These are phyloP conservation scores for Lanius collurio DNA, from an alignment of 2,113 vertebrate species.

Conservation along the genomic window DNA sequence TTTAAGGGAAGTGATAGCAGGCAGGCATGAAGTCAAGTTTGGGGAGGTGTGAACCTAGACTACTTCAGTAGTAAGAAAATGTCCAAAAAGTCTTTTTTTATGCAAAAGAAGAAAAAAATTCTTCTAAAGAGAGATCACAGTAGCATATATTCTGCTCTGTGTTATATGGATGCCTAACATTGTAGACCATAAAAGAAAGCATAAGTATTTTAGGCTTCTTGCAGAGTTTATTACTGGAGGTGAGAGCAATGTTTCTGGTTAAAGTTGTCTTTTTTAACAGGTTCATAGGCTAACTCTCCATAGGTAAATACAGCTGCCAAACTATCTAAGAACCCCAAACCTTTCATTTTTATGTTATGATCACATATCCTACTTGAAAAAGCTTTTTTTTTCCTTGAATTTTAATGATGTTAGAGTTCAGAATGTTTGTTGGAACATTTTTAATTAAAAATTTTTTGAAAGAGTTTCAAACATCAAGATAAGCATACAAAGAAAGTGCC, in stretches of 20 bases:
- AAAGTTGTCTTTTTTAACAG: not conserved
- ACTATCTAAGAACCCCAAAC: not conserved
- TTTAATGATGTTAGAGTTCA: not conserved
- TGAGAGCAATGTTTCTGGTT: not conserved
- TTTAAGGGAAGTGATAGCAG: not conserved
- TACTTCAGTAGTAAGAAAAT: not conserved
- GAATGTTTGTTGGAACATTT: not conserved
- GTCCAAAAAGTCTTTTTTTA: not conserved
- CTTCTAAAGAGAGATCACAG: not conserved
- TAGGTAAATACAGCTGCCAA: not conserved
- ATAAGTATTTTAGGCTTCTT: not conserved
- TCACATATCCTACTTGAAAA: not conserved
- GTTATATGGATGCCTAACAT: not conserved
- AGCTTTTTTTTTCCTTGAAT: not conserved
- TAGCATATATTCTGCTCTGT: not conserved
- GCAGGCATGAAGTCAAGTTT: not conserved
- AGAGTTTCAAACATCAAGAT: not conserved
- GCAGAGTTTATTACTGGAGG: not conserved
- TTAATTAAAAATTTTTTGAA: slow-evolving; percentile 3
- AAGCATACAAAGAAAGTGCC: slow-evolving; percentile 13
- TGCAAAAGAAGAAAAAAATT: not conserved
- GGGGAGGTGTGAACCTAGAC: not conserved
- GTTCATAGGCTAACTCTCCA: not conserved
- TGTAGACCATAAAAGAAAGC: not conserved
- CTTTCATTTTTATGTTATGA: not conserved